These are phyloP conservation scores for Catharus minimus DNA, from an alignment of 2,113 vertebrate species.

Conservation along the genomic window DNA sequence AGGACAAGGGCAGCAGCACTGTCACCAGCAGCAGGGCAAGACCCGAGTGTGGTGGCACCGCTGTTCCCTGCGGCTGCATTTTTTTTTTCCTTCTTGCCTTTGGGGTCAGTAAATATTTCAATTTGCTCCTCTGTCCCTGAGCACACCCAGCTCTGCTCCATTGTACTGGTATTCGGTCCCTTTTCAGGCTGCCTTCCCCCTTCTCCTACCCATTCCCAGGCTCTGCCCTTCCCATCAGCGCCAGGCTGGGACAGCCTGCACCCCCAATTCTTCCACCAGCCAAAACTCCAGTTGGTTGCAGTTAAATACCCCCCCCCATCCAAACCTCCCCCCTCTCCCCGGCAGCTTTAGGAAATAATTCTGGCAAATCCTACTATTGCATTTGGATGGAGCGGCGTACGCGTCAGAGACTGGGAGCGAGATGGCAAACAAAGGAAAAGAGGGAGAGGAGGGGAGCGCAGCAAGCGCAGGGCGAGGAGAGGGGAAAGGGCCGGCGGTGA, in stretches of 20 bases:
- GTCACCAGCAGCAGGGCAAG: neutral
- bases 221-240: slow-evolving; percentile 41
- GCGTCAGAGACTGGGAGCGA: slow-evolving; percentile 64
- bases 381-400: slow-evolving; percentile 64
- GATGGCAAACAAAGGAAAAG: slow-evolving; percentile 71
- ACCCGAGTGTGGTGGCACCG: neutral
- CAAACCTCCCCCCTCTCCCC: slow-evolving; percentile 23
- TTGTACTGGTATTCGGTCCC: slow-evolving; percentile 27
- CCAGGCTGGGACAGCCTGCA: slow-evolving; percentile 34
- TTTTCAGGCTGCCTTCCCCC: neutral
- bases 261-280: slow-evolving; percentile 32
- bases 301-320: slow-evolving; percentile 41
- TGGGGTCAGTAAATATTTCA: slow-evolving; percentile 36
- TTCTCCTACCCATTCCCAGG: slow-evolving; percentile 31
- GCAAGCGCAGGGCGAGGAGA: slow-evolving; percentile 3
- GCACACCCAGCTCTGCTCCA: slow-evolving; percentile 21
- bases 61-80: neutral
- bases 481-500: slow-evolving; percentile 21
- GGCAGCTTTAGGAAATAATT: slow-evolving; percentile 67
- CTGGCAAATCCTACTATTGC: slow-evolving; percentile 69
- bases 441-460: slow-evolving; percentile 37
- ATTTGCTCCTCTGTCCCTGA: neutral
- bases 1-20: neutral
- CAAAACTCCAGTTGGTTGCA: slow-evolving; percentile 52
- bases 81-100: neutral